A percentile compares a stretch with the other conserved stretches of the same genome.
Conservation (phyloP, 1,140 invertebrate genomes). For the Formica selysi region DNA sequence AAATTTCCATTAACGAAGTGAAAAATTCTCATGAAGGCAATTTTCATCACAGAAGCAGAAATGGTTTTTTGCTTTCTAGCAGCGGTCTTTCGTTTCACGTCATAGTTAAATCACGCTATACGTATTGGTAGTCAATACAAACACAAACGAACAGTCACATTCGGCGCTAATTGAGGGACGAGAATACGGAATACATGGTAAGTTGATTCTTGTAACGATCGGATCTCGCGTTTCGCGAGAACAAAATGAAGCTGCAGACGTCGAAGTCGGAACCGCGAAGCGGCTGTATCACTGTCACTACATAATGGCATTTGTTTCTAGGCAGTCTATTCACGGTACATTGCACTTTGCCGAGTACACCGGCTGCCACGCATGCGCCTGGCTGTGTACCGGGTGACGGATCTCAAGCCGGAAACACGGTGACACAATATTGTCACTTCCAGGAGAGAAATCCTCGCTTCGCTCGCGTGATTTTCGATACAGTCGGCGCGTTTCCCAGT, state of each 20-base stretch:
- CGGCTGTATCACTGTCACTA: slow-evolving; percentile 59
- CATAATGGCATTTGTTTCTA: slow-evolving; percentile 71
- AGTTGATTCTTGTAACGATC: not conserved
- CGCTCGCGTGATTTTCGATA: slow-evolving; percentile 30
- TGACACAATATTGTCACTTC: slow-evolving; percentile 49
- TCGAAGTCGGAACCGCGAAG: slow-evolving; percentile 32
- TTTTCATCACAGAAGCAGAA: slow-evolving; percentile 32
- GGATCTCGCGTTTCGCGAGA: slow-evolving; percentile 20
- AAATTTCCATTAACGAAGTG: slow-evolving; percentile 27
- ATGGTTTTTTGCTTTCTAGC: slow-evolving; percentile 63
- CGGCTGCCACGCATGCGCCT: not conserved
- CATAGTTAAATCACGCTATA: slow-evolving; percentile 8
- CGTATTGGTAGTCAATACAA: slow-evolving; percentile 14
- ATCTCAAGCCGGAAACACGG: slow-evolving; percentile 39
- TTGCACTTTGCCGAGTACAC: slow-evolving; percentile 66
- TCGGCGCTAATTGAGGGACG: slow-evolving; percentile 37
- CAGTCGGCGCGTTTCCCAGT: not conserved
- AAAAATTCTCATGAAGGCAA: not conserved
- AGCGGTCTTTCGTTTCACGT: slow-evolving; percentile 16
- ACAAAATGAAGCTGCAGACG: slow-evolving; percentile 17
- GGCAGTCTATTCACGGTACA: slow-evolving; percentile 72
- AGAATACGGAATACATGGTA: not conserved
- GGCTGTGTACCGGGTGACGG: not conserved
- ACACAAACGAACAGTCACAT: not conserved
- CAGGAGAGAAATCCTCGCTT: slow-evolving; percentile 4